Evolutionary conservation across 2,797 vertebrate species (phyloP).

Genomic region (Pelochelys cantorii): DNA sequence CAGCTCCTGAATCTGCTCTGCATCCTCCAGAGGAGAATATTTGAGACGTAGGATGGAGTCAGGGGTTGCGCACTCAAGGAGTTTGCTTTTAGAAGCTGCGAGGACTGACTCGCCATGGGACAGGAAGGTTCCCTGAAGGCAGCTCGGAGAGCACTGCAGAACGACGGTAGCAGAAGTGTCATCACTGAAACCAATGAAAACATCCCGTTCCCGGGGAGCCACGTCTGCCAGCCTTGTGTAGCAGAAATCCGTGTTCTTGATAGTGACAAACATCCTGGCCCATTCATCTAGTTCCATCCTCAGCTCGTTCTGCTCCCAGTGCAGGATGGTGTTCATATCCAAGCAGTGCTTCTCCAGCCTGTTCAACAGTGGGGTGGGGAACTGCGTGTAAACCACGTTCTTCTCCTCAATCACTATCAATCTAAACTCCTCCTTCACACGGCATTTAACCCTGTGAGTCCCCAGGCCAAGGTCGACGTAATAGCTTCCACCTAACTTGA

Average conservation of each 20-base stretch:
- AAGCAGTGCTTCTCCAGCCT: constrained; percentile 86
- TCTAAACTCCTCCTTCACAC: constrained; percentile 82
- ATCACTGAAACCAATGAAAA: constrained; percentile 83
- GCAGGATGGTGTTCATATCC: constrained; percentile 83
- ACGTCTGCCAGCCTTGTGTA: background rate
- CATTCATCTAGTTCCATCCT: constrained; percentile 78
- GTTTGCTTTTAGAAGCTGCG: constrained; percentile 72
- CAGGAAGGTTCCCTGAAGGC: constrained; percentile 3
- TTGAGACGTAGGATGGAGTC: constrained; percentile 84
- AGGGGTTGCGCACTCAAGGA: constrained; percentile 84
- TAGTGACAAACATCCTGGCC: constrained; percentile 70
- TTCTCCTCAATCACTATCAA: constrained; percentile 86
- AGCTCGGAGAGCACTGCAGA: constrained; percentile 74
- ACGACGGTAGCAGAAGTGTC: constrained; percentile 82
- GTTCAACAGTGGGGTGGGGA: constrained; percentile 87
- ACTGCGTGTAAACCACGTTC: constrained; percentile 83
- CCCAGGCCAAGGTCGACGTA: constrained; percentile 88
- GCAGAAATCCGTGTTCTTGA: accelerated
- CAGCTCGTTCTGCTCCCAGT: constrained; percentile 73
- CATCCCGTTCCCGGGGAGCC: constrained; percentile 70
- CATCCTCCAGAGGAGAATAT: constrained; percentile 56
- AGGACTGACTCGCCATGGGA: constrained; percentile 65
- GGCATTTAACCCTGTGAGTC: constrained; percentile 87
- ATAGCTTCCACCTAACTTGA: constrained; percentile 82
- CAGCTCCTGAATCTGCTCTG: constrained; percentile 75